phyloP scores from a whole-genome alignment of 2,888 invertebrate species.

The Drosophila suboccidentalis region DNA sequence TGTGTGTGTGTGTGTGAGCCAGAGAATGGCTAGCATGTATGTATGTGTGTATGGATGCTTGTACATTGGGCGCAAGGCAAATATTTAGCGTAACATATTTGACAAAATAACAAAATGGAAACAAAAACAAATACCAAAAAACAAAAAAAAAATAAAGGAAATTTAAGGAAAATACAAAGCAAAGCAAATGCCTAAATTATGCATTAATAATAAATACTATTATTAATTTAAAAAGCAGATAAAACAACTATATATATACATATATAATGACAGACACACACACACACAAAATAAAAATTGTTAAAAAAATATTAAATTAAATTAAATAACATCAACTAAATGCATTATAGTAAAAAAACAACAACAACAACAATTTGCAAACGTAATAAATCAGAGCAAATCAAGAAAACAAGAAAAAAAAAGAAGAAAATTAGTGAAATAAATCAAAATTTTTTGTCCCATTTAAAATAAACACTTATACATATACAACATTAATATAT shows the following conservation, averaged over 20 bases:
- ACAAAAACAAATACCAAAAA: slow-evolving; percentile 17
- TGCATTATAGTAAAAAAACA: slow-evolving; percentile 47
- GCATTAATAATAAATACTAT: slow-evolving; percentile 61
- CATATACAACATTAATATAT: slow-evolving; percentile 34
- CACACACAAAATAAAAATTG: slow-evolving; percentile 26
- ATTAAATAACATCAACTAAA: slow-evolving; percentile 28
- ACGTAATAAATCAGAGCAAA: slow-evolving; percentile 46
- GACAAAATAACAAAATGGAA: slow-evolving; percentile 27
- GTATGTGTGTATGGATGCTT: slow-evolving; percentile 54
- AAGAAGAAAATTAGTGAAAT: slow-evolving; percentile 69
- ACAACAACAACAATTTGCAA: slow-evolving; percentile 30
- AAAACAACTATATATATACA: slow-evolving; percentile 25
- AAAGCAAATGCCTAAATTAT: slow-evolving; percentile 69
- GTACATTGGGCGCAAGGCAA: slow-evolving; percentile 47
- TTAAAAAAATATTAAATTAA: slow-evolving; percentile 18
- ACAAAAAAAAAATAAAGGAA: slow-evolving; percentile 9
- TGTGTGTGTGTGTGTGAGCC: slow-evolving; percentile 43
- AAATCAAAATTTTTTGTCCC: slow-evolving; percentile 81
- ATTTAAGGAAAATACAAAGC: slow-evolving; percentile 17
- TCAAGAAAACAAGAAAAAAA: slow-evolving; percentile 23
- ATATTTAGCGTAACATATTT: slow-evolving; percentile 60
- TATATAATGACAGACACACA: slow-evolving; percentile 14
- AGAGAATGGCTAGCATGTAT: slow-evolving; percentile 4
- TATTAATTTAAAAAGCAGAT: slow-evolving; percentile 47
- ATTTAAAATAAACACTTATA: slow-evolving; percentile 46